Conservation (phyloP, 1,140 invertebrate genomes). For the Mylabris phalerata region DNA sequence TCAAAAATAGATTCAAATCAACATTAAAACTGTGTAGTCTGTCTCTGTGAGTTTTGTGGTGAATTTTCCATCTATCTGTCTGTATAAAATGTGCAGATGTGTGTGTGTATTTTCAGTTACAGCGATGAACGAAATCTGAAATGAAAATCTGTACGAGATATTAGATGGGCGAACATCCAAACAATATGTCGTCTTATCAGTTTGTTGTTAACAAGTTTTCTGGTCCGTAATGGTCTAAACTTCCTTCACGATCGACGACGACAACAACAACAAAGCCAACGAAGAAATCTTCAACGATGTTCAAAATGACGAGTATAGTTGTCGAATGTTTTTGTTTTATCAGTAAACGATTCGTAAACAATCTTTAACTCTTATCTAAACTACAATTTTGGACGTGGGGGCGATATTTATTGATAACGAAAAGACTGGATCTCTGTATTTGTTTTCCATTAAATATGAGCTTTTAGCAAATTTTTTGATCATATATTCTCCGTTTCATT, state of each 20-base stretch:
- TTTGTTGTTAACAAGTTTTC: constrained; percentile 41
- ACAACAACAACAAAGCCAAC: too few relatives aligned
- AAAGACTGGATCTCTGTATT: not conserved
- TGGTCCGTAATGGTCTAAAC: constrained; percentile 35
- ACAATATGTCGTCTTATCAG: constrained; percentile 41
- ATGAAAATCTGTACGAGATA: constrained; percentile 33
- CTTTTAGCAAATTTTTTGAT: too few relatives aligned
- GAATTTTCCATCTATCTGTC: too few relatives aligned
- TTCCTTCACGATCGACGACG: constrained; percentile 15
- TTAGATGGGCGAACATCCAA: constrained; percentile 38
- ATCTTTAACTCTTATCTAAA: constrained; percentile 5
- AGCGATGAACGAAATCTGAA: constrained; percentile 34
- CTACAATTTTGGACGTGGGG: too few relatives aligned
- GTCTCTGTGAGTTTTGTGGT: constrained; percentile 2
- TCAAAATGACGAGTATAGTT: constrained; percentile 23
- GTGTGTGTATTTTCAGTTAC: not conserved
- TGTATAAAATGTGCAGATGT: too few relatives aligned
- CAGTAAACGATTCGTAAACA: constrained; percentile 25
- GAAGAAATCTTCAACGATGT: too few relatives aligned
- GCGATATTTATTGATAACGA: too few relatives aligned
- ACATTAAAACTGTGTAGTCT: constrained; percentile 35
- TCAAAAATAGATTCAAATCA: constrained; percentile 40
- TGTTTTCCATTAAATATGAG: not conserved
- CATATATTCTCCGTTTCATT: too few relatives aligned
- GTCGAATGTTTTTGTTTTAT: constrained; percentile 35